A percentile compares a stretch with the other conserved stretches of the same genome.
Conservation (phyloP, 1,140 invertebrate species). For the Schlechtendalia chinensis region DNA sequence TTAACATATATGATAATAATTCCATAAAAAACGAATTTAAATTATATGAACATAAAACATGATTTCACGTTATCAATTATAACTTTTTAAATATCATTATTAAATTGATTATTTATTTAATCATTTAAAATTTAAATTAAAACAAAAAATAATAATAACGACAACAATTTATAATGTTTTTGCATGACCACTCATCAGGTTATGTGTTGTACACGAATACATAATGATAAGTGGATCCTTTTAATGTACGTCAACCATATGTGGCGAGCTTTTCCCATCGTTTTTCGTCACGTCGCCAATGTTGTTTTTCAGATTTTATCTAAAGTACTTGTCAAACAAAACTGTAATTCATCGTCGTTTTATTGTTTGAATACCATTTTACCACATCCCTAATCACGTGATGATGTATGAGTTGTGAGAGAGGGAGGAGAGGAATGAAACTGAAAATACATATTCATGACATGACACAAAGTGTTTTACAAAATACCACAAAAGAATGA, state of each 20-base stretch:
- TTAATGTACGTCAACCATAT: neutral
- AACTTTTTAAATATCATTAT: too few species aligned
- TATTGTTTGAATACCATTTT: neutral
- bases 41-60: too few species aligned
- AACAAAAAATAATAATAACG: too few species aligned
- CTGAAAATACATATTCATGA: neutral
- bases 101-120: too few species aligned
- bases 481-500: neutral
- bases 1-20: too few species aligned
- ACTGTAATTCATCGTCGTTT: conserved; percentile 27
- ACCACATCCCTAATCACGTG: neutral
- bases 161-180: too few species aligned
- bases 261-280: neutral
- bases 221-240: neutral
- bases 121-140: too few species aligned
- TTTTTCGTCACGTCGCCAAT: neutral
- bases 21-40: too few species aligned
- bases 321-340: conserved; percentile 13
- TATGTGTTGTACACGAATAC: too few species aligned
- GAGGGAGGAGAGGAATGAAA: neutral
- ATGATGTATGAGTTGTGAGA: too few species aligned
- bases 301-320: conserved; percentile 20
- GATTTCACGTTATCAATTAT: too few species aligned
- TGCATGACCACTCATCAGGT: too few species aligned
- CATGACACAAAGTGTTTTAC: neutral